Conservation (phyloP, 2,797 vertebrate species). For the Pachyuromys duprasi region DNA sequence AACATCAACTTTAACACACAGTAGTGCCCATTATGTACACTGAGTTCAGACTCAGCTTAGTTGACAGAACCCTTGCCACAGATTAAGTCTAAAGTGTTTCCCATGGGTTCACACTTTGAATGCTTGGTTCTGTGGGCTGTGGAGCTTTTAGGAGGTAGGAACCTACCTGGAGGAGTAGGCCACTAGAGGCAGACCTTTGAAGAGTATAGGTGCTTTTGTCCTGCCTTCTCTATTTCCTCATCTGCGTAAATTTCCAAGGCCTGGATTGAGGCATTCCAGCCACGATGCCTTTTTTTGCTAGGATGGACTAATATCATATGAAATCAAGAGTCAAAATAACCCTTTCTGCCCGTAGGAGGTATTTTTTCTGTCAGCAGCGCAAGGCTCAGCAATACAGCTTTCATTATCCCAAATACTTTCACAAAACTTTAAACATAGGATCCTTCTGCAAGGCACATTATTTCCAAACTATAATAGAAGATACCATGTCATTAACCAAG, state of each 20-base stretch:
- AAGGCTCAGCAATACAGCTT: neutral
- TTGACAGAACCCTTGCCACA: neutral
- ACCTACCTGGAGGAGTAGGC: neutral
- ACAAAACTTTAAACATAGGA: neutral
- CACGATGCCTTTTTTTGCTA: neutral
- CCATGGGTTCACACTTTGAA: neutral
- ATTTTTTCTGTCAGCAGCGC: neutral
- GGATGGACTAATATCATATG: neutral
- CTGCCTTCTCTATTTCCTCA: neutral
- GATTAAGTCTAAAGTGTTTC: neutral
- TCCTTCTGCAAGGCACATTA: neutral
- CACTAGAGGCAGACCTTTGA: neutral
- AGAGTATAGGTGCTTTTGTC: neutral
- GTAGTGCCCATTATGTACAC: neutral
- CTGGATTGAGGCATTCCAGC: neutral
- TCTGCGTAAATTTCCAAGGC: neutral
- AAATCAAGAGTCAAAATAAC: neutral
- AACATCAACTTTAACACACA: neutral
- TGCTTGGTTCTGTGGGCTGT: neutral
- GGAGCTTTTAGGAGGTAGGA: neutral
- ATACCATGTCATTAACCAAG: neutral
- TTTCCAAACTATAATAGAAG: neutral
- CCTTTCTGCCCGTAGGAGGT: too few relatives aligned
- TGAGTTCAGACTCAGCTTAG: neutral
- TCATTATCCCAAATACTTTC: neutral